phyloP scores from a whole-genome alignment of 1,140 invertebrate species.

The Drosophila subobscura region DNA sequence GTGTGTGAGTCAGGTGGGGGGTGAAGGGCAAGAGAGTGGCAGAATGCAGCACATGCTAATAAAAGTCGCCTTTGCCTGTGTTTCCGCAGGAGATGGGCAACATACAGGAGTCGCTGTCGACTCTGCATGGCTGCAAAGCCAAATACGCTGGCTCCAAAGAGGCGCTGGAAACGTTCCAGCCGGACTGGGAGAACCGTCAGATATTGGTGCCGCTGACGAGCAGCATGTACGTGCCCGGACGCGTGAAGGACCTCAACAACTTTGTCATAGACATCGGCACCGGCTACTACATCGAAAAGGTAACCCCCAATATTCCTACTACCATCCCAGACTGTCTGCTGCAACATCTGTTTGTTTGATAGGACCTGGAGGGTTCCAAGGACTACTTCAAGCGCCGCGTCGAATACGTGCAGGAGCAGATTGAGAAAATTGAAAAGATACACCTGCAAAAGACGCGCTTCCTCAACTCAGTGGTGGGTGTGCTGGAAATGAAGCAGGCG shows the following conservation, averaged over 20 bases:
- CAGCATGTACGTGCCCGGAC: conserved; percentile 97
- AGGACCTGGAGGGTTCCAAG: conserved; percentile 91
- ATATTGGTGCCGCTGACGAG: conserved; percentile 96
- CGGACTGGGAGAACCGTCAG: conserved; percentile 89
- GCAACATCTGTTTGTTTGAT: conserved; percentile 55
- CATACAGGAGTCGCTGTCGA: conserved; percentile 94
- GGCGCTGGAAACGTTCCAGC: conserved; percentile 91
- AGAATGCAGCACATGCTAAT: conserved; percentile 52
- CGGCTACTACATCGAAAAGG: conserved; percentile 97
- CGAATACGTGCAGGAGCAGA: conserved; percentile 95
- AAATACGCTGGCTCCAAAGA: conserved; percentile 95
- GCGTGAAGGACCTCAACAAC: conserved; percentile 90
- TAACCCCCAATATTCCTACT: background rate
- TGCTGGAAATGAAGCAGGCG: conserved; percentile 87
- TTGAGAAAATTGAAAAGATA: conserved; percentile 95
- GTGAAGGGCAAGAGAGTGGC: conserved; percentile 1
- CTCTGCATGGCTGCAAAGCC: conserved; percentile 93
- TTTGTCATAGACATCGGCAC: conserved; percentile 97
- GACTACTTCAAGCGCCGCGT: conserved; percentile 97
- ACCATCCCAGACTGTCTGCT: background rate
- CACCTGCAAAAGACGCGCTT: conserved; percentile 94
- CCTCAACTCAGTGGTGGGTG: conserved; percentile 90
- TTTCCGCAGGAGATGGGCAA: conserved; percentile 90
- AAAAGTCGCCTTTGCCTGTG: conserved; percentile 16
- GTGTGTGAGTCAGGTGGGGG: conserved; percentile 21